Percentiles rank a stretch among this genome's conserved stretches.
Evolutionary conservation across 2,113 vertebrate species (phyloP).

Genomic region (Sterna hirundo): DNA sequence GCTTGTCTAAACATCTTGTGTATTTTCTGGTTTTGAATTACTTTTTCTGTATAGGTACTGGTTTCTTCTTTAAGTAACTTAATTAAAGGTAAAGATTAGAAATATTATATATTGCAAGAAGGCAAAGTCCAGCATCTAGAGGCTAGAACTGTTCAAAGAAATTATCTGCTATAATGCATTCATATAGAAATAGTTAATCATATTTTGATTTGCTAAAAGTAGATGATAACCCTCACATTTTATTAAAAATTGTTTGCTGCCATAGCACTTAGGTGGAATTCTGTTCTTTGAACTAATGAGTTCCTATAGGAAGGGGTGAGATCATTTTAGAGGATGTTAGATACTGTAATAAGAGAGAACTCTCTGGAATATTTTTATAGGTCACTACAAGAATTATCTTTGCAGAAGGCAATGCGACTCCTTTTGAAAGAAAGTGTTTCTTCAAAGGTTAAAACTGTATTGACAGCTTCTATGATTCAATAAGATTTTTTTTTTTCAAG

Average conservation of each 20-base stretch:
- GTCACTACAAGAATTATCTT: background rate
- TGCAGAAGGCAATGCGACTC: conserved; percentile 26
- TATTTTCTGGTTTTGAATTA: background rate
- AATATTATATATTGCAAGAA: background rate
- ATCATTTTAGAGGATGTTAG: conserved; percentile 5
- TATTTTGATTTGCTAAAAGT: conserved; percentile 20
- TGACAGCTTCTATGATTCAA: conserved; percentile 12
- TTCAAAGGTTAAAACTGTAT: conserved; percentile 56
- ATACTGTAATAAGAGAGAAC: background rate
- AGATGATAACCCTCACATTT: background rate
- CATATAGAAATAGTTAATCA: background rate
- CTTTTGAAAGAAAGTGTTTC: conserved; percentile 48
- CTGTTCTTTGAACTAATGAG: background rate
- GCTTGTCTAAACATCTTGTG: background rate
- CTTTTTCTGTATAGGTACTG: background rate
- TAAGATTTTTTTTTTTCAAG: conserved; percentile 38
- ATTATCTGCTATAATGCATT: background rate
- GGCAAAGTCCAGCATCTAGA: background rate
- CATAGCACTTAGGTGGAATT: background rate
- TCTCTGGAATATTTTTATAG: conserved; percentile 18
- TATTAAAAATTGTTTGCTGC: background rate
- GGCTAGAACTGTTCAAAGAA: background rate
- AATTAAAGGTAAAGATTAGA: background rate
- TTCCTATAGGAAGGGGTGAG: conserved; percentile 7
- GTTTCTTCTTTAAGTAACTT: background rate